phyloP scores from a whole-genome alignment of 2,888 invertebrate genomes.

The Hydrotaea cyrtoneurina region DNA sequence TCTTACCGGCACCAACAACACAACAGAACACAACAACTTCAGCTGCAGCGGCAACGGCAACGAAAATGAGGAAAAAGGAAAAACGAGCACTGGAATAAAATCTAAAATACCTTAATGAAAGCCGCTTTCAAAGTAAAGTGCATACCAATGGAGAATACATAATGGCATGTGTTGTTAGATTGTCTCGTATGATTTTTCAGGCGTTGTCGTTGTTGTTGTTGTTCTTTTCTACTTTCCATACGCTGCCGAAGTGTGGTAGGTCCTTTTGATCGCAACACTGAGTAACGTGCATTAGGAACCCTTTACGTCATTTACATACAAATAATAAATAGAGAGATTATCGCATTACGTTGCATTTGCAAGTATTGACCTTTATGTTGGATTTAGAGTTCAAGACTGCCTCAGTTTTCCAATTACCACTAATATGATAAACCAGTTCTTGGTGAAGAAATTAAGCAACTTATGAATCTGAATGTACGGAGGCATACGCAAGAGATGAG shows the following conservation, averaged over 20 bases:
- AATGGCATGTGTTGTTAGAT: constrained; percentile 42
- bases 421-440: no score
- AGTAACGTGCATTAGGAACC: background rate
- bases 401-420: no score
- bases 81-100: constrained; percentile 32
- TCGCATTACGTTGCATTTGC: no score
- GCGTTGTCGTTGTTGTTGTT: background rate
- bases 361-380: no score
- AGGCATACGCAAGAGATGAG: no score
- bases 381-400: no score
- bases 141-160: constrained; percentile 47
- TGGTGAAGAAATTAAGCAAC: no score
- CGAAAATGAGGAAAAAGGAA: constrained; percentile 14
- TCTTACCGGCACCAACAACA: constrained; percentile 8
- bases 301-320: no score
- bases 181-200: constrained; percentile 3
- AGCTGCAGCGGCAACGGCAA: background rate
- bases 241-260: background rate
- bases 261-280: background rate
- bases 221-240: background rate
- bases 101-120: constrained; percentile 62
- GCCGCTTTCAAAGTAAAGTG: constrained; percentile 60
- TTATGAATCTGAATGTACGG: no score
- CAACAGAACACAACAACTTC: background rate
- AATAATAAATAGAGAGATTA: no score